Evolutionary conservation across 2,888 invertebrate genomes (phyloP).

Genomic region (Flexamia atlantica): DNA sequence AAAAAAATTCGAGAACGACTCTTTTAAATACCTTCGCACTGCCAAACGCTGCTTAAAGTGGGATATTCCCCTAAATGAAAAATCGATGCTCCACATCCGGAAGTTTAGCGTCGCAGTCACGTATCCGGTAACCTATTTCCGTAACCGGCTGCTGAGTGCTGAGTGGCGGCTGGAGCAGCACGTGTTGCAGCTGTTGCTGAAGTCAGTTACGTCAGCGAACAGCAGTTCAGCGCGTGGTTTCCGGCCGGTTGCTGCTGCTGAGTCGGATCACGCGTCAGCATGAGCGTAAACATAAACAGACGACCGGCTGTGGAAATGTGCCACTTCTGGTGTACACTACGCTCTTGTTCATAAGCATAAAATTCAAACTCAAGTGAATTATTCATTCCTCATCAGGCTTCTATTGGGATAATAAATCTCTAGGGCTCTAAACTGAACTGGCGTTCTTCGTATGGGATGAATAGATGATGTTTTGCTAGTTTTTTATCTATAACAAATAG

Average conservation of each 20-base stretch:
- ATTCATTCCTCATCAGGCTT: no score
- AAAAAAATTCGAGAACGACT: no score
- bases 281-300: not conserved
- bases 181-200: constrained; percentile 24
- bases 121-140: not conserved
- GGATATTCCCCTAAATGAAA: no score
- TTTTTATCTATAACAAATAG: no score
- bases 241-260: not conserved
- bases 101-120: not conserved
- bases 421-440: no score
- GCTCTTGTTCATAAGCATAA: not conserved
- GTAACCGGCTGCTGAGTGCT: not conserved
- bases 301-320: not conserved
- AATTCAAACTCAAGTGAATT: no score
- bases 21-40: no score
- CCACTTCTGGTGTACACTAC: not conserved
- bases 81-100: no score
- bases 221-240: not conserved
- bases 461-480: no score
- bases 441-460: no score
- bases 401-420: no score
- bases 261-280: not conserved
- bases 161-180: not conserved
- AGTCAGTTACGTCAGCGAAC: constrained; percentile 22
- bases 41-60: no score